These are phyloP conservation scores for Ceratina japonica DNA, from an alignment of 1,140 invertebrate species.

Conservation along the genomic window DNA sequence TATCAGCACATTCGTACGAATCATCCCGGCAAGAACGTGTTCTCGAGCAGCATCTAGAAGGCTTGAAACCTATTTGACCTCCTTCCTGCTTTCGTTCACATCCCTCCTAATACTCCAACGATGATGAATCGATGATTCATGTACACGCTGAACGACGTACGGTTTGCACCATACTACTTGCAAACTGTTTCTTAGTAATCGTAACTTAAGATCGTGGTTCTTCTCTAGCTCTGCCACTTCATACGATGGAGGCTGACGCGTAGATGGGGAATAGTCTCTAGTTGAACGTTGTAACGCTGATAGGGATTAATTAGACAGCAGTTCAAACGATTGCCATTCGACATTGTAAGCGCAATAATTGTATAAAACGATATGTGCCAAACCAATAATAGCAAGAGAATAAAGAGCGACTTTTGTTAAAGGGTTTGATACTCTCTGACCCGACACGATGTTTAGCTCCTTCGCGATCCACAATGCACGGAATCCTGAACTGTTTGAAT, in stretches of 20 bases:
- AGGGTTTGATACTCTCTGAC: neutral
- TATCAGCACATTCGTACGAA: conserved; percentile 79
- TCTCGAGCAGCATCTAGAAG: conserved; percentile 66
- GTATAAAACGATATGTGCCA: conserved; percentile 25
- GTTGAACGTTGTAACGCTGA: neutral
- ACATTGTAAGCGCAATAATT: neutral
- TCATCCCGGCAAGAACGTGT: conserved; percentile 74
- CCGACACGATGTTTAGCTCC: neutral
- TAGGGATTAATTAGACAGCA: neutral
- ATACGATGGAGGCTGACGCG: neutral
- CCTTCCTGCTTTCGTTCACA: too few relatives aligned
- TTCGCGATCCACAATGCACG: too few relatives aligned
- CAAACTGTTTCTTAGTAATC: too few relatives aligned
- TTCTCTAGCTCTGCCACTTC: neutral
- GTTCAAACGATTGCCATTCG: neutral
- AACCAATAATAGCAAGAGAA: conserved; percentile 8
- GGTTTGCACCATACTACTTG: too few relatives aligned
- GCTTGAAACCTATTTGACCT: neutral
- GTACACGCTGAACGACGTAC: too few relatives aligned
- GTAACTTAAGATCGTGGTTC: neutral
- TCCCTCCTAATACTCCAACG: too few relatives aligned
- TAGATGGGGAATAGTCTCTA: too few relatives aligned
- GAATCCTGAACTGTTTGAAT: too few relatives aligned
- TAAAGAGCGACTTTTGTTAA: conserved; percentile 39
- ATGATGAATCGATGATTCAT: too few relatives aligned